Conservation (phyloP, 2,888 invertebrate genomes). For the Thecocarcelia acutangulata region DNA sequence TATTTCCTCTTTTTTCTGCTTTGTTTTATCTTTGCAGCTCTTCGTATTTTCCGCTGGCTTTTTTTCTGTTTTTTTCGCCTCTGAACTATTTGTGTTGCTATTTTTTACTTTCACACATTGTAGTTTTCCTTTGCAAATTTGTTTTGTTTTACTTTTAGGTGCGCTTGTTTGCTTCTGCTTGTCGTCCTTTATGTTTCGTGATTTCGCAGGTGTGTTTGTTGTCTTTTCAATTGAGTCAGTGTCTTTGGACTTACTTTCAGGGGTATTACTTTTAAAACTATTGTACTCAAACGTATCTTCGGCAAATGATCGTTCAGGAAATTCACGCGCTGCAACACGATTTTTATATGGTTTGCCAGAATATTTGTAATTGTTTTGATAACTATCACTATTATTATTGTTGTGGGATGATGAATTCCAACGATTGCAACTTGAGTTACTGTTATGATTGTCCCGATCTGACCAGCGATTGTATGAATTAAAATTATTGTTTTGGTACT, state of each 20-base stretch:
- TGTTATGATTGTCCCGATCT: constrained; percentile 15
- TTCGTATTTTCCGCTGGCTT: background rate
- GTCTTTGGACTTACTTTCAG: background rate
- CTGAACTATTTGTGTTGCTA: no score
- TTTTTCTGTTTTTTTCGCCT: background rate
- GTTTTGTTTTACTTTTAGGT: constrained; percentile 3
- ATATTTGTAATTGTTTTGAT: constrained; percentile 35
- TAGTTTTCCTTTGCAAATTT: background rate
- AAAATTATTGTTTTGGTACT: constrained; percentile 15
- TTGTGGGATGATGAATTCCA: constrained; percentile 25
- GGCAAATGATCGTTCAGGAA: constrained; percentile 11
- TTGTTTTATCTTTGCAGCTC: no score
- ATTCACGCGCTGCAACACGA: background rate
- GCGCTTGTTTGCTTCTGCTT: background rate
- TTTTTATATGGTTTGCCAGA: constrained; percentile 15
- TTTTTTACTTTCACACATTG: background rate
- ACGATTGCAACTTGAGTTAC: constrained; percentile 24
- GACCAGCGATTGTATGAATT: constrained; percentile 47
- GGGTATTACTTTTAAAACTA: constrained; percentile 22
- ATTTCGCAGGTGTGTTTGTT: background rate
- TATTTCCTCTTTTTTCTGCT: no score
- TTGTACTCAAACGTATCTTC: constrained; percentile 48
- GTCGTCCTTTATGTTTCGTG: background rate
- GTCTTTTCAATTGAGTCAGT: constrained; percentile 1
- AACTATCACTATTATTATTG: constrained; percentile 2